Evolutionary conservation across 2,113 vertebrate genomes (phyloP), one percentile per base, ranked within the genome.

Genomic region (Tetraodon nigroviridis): DNA sequence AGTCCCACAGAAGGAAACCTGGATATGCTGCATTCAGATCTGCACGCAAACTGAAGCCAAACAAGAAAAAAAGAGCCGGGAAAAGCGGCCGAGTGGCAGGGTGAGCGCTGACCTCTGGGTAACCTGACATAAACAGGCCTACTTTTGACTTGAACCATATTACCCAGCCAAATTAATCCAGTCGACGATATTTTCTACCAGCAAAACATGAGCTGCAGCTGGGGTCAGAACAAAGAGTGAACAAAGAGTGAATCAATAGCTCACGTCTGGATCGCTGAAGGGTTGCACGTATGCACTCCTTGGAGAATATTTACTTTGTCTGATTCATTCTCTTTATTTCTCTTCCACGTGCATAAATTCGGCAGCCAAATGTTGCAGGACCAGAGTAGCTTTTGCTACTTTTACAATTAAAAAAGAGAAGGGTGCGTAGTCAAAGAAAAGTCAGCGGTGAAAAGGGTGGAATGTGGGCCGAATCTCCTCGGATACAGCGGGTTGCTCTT

Each of bases 151-250:
- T 11, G 79, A 81, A 88, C 83, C 80, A 89, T 86, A 87, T 84
- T 86, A 88, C 86, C 88, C 75, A 74, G 76, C 78, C 81, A 83
- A 84, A 88, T 86, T 80, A 65, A 86, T 87, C 81, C 64, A 50
- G 66, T 61, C 57, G 46, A 73, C 71, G 62, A 67, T 77, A 73
- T 75, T 83, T 67, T 70, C 75, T 77, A 57, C 64, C 67, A 76
- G 55, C 29, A 32, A 32, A 32, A 32, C 2, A 32, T 32, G 29
- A n/a, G 40, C 50, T 42, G n/a, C 60, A 0, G 50, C 14, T 22
- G 63, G 51, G 64, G 73, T 67, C 42, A 41, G 27, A 42, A 55
- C 54, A 27, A 62, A 68, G 24, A 56, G 44, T 2, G 24, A 27
- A 6, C 24, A 27, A n/a, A n/a, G n/a, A n/a, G n/a, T 17, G 27